Evolutionary conservation across 2,888 invertebrate genomes (phyloP).

Genomic region (Amorpha juglandis): DNA sequence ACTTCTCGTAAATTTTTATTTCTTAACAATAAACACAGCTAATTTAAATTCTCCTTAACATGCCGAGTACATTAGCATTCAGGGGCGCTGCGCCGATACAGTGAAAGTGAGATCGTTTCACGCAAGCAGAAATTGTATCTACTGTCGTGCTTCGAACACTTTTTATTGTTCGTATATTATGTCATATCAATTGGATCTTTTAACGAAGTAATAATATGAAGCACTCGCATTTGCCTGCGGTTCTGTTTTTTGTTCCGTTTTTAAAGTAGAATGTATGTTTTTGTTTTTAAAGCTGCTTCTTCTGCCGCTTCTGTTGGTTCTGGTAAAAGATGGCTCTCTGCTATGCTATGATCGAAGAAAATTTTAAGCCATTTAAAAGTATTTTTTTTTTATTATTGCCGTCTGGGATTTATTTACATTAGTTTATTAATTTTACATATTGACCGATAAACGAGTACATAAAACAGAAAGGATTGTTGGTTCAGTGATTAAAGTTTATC

Average conservation of each 20-base stretch:
- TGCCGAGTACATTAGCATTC: slow-evolving; percentile 30
- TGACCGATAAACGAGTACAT: not conserved
- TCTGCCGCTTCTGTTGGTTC: no score
- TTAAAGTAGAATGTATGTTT: no score
- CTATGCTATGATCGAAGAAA: no score
- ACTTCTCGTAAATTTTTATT: not conserved
- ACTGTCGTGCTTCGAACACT: slow-evolving; percentile 29
- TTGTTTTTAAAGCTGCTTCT: no score
- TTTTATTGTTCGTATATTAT: slow-evolving; percentile 10
- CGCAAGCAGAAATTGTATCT: slow-evolving; percentile 36
- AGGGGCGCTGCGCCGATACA: slow-evolving; percentile 33
- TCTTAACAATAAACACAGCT: not conserved
- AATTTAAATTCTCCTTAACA: slow-evolving; percentile 9
- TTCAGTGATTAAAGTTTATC: not conserved
- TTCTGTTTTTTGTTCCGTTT: no score
- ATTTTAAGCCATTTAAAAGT: no score
- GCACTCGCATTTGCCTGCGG: no score
- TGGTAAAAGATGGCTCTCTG: no score
- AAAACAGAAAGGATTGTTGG: not conserved
- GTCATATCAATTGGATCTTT: slow-evolving; percentile 12
- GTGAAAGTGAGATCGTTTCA: slow-evolving; percentile 43
- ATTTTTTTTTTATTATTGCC: no score
- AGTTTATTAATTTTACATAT: no score
- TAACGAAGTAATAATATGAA: not conserved
- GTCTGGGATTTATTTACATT: no score